phyloP scores from a whole-genome alignment of 2,888 invertebrate species.

The Temnothorax rugatulus region DNA sequence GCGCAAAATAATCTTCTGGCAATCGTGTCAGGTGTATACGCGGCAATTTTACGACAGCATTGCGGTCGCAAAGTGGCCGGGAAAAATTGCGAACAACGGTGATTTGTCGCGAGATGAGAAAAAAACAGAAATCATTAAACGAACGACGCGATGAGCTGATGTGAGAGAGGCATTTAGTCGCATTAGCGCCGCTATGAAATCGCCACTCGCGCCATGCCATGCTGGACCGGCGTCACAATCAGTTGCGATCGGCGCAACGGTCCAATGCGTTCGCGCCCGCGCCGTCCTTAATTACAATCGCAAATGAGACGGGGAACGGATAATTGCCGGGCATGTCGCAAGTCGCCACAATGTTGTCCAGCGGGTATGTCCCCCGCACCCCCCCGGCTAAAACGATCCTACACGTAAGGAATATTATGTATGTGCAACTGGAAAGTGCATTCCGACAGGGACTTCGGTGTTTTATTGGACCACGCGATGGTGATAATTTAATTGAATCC shows the following conservation, averaged over 20 bases:
- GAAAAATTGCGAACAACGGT: constrained; percentile 9
- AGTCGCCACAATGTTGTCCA: constrained; percentile 75
- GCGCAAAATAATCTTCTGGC: neutral
- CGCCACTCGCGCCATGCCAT: constrained; percentile 62
- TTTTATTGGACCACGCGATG: constrained; percentile 8
- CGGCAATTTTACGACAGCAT: constrained; percentile 1
- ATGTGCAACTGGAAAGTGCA: constrained; percentile 53
- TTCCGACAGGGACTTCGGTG: constrained; percentile 34
- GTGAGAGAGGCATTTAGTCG: constrained; percentile 67
- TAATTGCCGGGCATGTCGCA: constrained; percentile 80
- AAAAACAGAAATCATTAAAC: constrained; percentile 42
- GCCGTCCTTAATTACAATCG: constrained; percentile 80
- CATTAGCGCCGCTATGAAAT: constrained; percentile 74
- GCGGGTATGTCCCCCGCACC: constrained; percentile 59
- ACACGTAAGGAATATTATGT: constrained; percentile 15
- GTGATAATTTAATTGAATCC: constrained; percentile 33
- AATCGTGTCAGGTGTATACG: neutral
- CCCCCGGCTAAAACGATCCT: neutral
- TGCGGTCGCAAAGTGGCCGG: neutral
- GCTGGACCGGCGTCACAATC: constrained; percentile 65
- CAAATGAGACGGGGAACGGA: constrained; percentile 80
- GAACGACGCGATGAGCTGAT: constrained; percentile 28
- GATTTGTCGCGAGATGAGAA: constrained; percentile 2
- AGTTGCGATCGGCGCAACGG: constrained; percentile 70
- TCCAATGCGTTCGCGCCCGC: constrained; percentile 69